Evolutionary conservation across 2,888 invertebrate species (phyloP), one percentile per base, ranked within the genome.

Genomic region (Psylliodes chrysocephalus): DNA sequence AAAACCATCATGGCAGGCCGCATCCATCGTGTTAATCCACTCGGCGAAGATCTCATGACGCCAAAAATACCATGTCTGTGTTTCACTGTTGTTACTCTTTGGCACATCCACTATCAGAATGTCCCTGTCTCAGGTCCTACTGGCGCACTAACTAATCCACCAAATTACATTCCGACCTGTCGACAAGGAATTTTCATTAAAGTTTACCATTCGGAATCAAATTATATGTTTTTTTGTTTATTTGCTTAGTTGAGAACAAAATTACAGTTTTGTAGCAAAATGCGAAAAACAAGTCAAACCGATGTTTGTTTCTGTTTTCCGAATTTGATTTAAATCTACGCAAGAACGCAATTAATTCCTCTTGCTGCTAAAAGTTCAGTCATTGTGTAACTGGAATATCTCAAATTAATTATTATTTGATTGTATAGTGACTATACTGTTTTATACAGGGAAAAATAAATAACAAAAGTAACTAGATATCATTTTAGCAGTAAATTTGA

Each of bases 21-120:
- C 76, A 79, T 80, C 81, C 81, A 81, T 81, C 75, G 77, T 72
- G 75, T 74, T 70, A 73, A 65, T 67, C 73, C 77, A 68, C 76
- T 74, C 73, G 78, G 72, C 75, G 75, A 74, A 70, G 78, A 73
- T 80, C 73, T 81, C 81, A 81, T 81, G 77, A 79, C 81, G 80
- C 73, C 79, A 72, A 69, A 74, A 78, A 78, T 81, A 78, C 75
- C 80, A 80, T 80, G 79, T 79, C 79, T 79, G 75, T 77, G 75
- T 76, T 69, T 72, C 73, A 75, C 73, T 71, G 73, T 73, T 69
- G 71, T 70, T 71, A 73, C 68, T 69, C 69, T 68, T 70, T 71
- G 66, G 71, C 73, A 74, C 75, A 75, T 75, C 71, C 75, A 77
- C 75, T 69, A 62, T 38, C 56, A 69, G 69, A 68, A 66, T 69